phyloP scores from a whole-genome alignment of 1,140 invertebrate species.

The Vanessa tameamea region DNA sequence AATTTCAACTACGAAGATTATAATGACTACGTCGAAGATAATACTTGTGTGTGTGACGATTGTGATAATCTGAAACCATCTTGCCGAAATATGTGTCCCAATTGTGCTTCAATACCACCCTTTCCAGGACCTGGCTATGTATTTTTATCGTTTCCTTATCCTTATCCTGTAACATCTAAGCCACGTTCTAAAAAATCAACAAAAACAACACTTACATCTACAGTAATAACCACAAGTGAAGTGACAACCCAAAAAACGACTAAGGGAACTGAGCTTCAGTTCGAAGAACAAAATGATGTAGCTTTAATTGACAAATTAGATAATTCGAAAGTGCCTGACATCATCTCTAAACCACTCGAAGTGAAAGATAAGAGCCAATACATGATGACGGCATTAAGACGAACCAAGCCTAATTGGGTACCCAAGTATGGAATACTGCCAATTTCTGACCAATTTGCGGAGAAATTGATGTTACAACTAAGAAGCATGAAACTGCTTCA shows the following conservation, averaged over 20 bases:
- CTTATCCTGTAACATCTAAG: slow-evolving; percentile 36
- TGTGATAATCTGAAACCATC: slow-evolving; percentile 45
- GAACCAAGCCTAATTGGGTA: slow-evolving; percentile 54
- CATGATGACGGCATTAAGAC: slow-evolving; percentile 48
- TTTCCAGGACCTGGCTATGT: slow-evolving; percentile 33
- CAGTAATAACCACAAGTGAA: slow-evolving; percentile 31
- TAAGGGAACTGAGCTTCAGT: not conserved
- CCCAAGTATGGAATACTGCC: slow-evolving; percentile 47
- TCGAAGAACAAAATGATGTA: slow-evolving; percentile 4
- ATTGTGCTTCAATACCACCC: slow-evolving; percentile 36
- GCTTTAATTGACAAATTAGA: slow-evolving; percentile 10
- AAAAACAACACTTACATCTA: slow-evolving; percentile 18
- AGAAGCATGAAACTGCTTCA: slow-evolving; percentile 44
- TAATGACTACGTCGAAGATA: slow-evolving; percentile 44
- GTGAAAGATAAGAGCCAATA: slow-evolving; percentile 44
- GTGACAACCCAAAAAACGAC: slow-evolving; percentile 24
- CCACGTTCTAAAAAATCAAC: slow-evolving; percentile 6
- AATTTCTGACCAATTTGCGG: slow-evolving; percentile 47
- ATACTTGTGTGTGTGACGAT: slow-evolving; percentile 45
- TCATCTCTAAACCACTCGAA: not conserved
- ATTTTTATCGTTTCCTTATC: slow-evolving; percentile 53
- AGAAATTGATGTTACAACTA: slow-evolving; percentile 46
- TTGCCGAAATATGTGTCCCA: slow-evolving; percentile 47
- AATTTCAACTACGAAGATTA: slow-evolving; percentile 37
- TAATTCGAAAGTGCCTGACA: not conserved